Percentiles rank a stretch among this genome's conserved stretches.
Conservation (phyloP, 2,797 vertebrate species). For the Poeciliopsis turneri region DNA sequence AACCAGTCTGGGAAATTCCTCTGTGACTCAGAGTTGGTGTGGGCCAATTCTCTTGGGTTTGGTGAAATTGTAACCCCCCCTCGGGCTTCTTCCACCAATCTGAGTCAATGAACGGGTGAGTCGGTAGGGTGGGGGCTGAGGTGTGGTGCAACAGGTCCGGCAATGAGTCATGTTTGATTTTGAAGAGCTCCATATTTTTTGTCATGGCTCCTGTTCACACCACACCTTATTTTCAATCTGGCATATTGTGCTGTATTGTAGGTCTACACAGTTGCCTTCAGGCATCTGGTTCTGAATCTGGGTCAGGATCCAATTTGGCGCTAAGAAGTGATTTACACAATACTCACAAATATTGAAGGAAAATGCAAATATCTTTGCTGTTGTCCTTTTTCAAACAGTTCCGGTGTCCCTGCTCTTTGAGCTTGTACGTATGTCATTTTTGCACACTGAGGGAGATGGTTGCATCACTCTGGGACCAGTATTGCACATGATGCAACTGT, state of each 20-base stretch:
- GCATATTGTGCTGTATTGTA: slow-evolving; percentile 27
- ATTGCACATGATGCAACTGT: slow-evolving; percentile 60
- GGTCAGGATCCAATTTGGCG: slow-evolving; percentile 62
- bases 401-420: slow-evolving; percentile 15
- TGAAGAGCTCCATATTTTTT: slow-evolving; percentile 31
- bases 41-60: slow-evolving; percentile 51
- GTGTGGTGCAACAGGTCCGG: slow-evolving; percentile 41
- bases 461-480: slow-evolving; percentile 57
- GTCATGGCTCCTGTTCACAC: slow-evolving; percentile 48
- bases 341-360: slow-evolving; percentile 43
- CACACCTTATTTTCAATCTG: slow-evolving; percentile 45
- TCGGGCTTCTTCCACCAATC: slow-evolving; percentile 35
- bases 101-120: slow-evolving; percentile 23
- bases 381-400: slow-evolving; percentile 15
- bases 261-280: slow-evolving; percentile 44
- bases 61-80: slow-evolving; percentile 45
- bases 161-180: slow-evolving; percentile 64
- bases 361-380: slow-evolving; percentile 17
- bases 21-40: slow-evolving; percentile 67
- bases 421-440: slow-evolving; percentile 36
- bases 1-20: slow-evolving; percentile 69
- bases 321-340: slow-evolving; percentile 49
- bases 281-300: slow-evolving; percentile 51
- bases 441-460: slow-evolving; percentile 46
- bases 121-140: slow-evolving; percentile 17